Percentiles rank a stretch among this genome's conserved stretches.
These are phyloP conservation scores for Pristionchus fissidentatus DNA, from an alignment of 2,888 invertebrate genomes.

Conservation along the genomic window DNA sequence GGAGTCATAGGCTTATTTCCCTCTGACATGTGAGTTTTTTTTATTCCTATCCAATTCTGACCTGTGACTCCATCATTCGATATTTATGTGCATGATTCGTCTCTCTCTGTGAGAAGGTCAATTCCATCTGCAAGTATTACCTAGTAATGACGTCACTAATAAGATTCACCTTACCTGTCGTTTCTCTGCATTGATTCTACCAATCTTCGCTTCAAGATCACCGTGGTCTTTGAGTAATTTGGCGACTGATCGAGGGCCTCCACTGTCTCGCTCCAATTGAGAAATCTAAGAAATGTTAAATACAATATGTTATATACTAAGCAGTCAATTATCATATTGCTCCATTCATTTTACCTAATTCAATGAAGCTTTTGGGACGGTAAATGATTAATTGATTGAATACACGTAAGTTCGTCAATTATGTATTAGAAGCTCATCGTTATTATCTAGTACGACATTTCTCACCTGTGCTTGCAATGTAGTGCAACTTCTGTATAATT, in stretches of 20 bases:
- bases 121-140: constrained; percentile 60
- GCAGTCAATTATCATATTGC: no score
- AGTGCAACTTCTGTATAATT: constrained; percentile 66
- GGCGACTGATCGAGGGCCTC: constrained; percentile 33
- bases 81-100: constrained; percentile 61
- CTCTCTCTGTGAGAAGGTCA: constrained; percentile 59
- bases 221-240: constrained; percentile 62
- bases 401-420: not conserved
- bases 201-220: constrained; percentile 59
- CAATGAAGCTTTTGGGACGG: no score
- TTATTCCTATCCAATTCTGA: constrained; percentile 41
- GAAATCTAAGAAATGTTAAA: constrained; percentile 53
- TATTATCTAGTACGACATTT: not conserved
- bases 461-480: constrained; percentile 64
- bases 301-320: no score
- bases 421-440: no score
- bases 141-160: not conserved
- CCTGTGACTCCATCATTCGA: constrained; percentile 64
- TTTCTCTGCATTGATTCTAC: constrained; percentile 64
- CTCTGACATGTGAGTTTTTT: no score
- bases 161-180: constrained; percentile 57
- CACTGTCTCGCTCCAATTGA: constrained; percentile 62
- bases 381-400: no score
- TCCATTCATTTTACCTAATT: no score
- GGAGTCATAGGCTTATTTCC: constrained; percentile 55